Conservation (phyloP, 1,140 invertebrate species). For the Lepidurus apus region DNA sequence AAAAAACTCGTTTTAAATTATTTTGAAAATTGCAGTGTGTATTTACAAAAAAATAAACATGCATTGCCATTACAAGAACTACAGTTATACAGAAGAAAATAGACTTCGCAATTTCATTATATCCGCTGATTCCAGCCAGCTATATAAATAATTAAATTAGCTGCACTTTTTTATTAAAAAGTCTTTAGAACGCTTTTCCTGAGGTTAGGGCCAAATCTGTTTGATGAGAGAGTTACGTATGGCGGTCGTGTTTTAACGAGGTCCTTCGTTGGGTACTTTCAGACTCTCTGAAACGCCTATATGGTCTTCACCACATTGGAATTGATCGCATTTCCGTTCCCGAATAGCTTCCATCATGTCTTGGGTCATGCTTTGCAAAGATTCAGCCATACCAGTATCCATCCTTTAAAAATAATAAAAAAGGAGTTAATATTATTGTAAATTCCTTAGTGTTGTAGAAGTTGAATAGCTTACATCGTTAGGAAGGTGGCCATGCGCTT, state of each 20-base stretch:
- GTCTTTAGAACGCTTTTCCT: not conserved
- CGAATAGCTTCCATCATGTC: conserved; percentile 33
- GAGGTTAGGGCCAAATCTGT: conserved; percentile 6
- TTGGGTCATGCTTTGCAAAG: conserved; percentile 27
- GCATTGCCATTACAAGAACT: not conserved
- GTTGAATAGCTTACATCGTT: conserved; percentile 57
- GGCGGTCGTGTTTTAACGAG: conserved; percentile 9
- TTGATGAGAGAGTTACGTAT: not conserved
- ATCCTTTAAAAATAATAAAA: conserved; percentile 23
- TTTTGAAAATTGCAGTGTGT: conserved; percentile 16
- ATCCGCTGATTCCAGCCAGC: conserved; percentile 14
- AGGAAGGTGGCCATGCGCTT: conserved; percentile 67
- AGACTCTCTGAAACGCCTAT: not conserved
- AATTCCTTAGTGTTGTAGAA: not conserved
- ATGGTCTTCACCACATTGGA: conserved; percentile 22
- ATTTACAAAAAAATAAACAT: not conserved
- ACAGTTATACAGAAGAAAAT: not conserved
- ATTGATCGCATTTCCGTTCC: conserved; percentile 27
- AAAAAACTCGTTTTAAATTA: not conserved
- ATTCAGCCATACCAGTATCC: conserved; percentile 27
- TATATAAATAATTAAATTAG: conserved; percentile 17
- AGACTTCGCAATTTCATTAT: not conserved
- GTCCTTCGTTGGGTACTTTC: conserved; percentile 22
- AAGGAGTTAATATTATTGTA: not conserved
- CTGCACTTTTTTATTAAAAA: not conserved